Evolutionary conservation across 2,888 invertebrate species (phyloP), one percentile per base, ranked within the genome.

Genomic region (Chamaedrilus cognettii): DNA sequence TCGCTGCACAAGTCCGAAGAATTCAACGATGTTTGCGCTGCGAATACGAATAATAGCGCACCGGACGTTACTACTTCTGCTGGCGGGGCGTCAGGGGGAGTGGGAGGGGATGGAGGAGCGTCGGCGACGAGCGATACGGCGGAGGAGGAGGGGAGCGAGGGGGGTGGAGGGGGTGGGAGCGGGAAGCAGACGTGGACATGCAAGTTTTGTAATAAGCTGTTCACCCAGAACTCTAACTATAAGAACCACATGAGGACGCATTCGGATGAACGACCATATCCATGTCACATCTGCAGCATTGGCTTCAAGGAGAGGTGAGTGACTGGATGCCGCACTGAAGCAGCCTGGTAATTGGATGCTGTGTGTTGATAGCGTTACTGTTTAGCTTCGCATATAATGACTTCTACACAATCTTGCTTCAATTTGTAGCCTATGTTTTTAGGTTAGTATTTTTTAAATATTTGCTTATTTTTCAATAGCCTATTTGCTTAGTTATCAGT

Each of bases 221-320:
- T 74, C 67, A 72, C 71, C 5, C 74, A 74, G 56, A 74, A 74
- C 64, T 74, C 74, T 2, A 75, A 71, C 67, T 74, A 68, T 65
- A 74, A 74, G 63, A 74, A 74, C 49, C 74, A 74, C 70, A 74
- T 74, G 60, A 61, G 74, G 2, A 74, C 74, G 4, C 74, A 74
- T 60, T 74, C 74, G 0, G 74, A 74, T 61, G 74, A 74, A 60
- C 63, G 74, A 28, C 74, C 74, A 2, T 74, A 71, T 63, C 72
- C 72, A 23, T 74, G 74, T 59, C 62, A 70, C 15, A 72, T 72
- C 42, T 74, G 74, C 55, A 69, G 71, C 65, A 74, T 74, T 32
- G 74, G 74, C 51, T 74, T 74, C 68, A 74, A 74, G 58, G 74
- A 74, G 59, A 64, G 72, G 55, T 52, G 26, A 52, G 55, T 52